These are phyloP conservation scores for Salticus scenicus DNA, from an alignment of 2,888 invertebrate species.

Conservation along the genomic window DNA sequence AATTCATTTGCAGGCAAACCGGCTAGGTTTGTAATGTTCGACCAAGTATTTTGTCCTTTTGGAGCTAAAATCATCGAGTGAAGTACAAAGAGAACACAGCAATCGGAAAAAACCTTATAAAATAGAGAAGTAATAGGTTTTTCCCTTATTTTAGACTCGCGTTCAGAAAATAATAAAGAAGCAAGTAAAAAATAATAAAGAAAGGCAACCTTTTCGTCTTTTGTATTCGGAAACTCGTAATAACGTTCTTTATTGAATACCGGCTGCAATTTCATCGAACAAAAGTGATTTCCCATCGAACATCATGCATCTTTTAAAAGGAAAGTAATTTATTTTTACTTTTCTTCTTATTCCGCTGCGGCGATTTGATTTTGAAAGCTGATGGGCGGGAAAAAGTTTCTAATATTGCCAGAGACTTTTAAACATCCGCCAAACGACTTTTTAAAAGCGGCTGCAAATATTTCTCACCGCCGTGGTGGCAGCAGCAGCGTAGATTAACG, in stretches of 20 bases:
- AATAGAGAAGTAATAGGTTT: slow-evolving; percentile 67
- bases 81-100: slow-evolving; percentile 44
- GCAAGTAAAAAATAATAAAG: slow-evolving; percentile 7
- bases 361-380: slow-evolving; percentile 66
- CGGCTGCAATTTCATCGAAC: slow-evolving; percentile 69
- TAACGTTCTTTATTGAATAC: slow-evolving; percentile 70
- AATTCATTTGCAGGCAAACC: slow-evolving; percentile 32
- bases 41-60: slow-evolving; percentile 54
- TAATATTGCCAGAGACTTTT: slow-evolving; percentile 63
- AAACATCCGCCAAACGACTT: slow-evolving; percentile 67
- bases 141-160: slow-evolving; percentile 38
- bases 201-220: slow-evolving; percentile 41
- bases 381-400: slow-evolving; percentile 64
- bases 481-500: slow-evolving; percentile 59
- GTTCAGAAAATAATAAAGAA: slow-evolving; percentile 60
- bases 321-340: slow-evolving; percentile 64
- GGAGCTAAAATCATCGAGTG: slow-evolving; percentile 14
- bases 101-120: slow-evolving; percentile 55
- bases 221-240: slow-evolving; percentile 68
- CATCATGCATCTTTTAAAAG: slow-evolving; percentile 67
- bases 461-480: slow-evolving; percentile 60
- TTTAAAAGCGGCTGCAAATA: slow-evolving; percentile 69
- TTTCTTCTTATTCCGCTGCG: slow-evolving; percentile 54
- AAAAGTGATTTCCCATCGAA: slow-evolving; percentile 68
- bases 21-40: slow-evolving; percentile 23